A percentile compares a stretch with the other conserved stretches of the same genome.
Conservation (phyloP, 2,888 invertebrate species). For the Anorthoa munda region DNA sequence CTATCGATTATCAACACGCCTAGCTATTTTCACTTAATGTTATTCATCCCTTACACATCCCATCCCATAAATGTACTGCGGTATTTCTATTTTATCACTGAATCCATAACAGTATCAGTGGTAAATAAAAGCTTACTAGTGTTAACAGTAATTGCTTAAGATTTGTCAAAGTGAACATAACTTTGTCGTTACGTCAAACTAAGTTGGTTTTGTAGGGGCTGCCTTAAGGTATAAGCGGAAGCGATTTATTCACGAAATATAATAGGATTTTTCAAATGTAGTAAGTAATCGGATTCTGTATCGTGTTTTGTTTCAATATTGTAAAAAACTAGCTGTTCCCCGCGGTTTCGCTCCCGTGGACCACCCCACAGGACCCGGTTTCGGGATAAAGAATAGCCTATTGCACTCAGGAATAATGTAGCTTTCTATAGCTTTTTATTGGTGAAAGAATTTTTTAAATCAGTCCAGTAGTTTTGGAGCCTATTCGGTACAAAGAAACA, state of each 20-base stretch:
- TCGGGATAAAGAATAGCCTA: too few species aligned
- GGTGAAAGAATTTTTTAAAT: too few species aligned
- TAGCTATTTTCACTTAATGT: background rate
- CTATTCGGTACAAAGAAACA: too few species aligned
- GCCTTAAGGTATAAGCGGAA: conserved; percentile 64
- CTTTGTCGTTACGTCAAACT: conserved; percentile 76
- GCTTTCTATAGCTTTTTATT: too few species aligned
- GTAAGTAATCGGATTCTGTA: background rate
- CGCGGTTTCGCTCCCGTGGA: too few species aligned
- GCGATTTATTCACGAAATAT: conserved; percentile 20
- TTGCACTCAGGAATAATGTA: too few species aligned
- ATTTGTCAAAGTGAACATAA: conserved; percentile 84
- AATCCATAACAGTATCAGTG: conserved; percentile 37
- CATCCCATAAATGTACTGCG: background rate
- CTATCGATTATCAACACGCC: background rate
- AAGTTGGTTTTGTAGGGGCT: conserved; percentile 69
- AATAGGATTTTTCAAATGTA: background rate
- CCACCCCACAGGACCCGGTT: too few species aligned
- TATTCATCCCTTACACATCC: background rate
- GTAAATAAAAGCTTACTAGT: conserved; percentile 69
- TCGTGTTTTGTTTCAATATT: background rate
- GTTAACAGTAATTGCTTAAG: conserved; percentile 76
- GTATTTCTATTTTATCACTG: conserved; percentile 35
- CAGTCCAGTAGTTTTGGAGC: too few species aligned
- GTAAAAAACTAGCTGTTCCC: too few species aligned